Evolutionary conservation across 2,113 vertebrate species (phyloP).

Genomic region (Motacilla alba): DNA sequence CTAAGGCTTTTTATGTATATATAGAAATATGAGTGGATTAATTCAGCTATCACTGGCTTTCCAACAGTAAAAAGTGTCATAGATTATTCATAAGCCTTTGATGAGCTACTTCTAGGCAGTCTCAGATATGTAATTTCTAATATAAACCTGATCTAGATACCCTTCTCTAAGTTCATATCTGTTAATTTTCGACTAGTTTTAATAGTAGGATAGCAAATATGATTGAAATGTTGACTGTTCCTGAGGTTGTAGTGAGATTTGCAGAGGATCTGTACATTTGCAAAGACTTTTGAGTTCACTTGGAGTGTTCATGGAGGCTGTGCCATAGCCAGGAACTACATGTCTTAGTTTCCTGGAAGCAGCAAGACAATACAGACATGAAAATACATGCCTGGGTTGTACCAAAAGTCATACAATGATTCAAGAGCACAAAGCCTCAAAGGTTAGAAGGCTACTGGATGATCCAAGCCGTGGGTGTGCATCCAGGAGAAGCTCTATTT

Average conservation of each 20-base stretch:
- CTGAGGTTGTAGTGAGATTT: background rate
- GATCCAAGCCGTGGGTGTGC: background rate
- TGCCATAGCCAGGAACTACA: background rate
- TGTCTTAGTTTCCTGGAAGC: background rate
- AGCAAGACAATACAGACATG: background rate
- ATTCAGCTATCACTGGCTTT: conserved; percentile 34
- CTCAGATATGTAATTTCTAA: conserved; percentile 23
- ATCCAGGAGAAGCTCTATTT: background rate
- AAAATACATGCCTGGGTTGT: background rate
- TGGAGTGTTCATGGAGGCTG: background rate
- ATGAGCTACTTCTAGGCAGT: conserved; percentile 33
- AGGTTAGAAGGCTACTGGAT: background rate
- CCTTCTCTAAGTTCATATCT: background rate
- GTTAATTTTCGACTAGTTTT: background rate
- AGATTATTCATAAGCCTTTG: conserved; percentile 53
- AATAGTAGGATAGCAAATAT: background rate
- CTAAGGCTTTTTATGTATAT: background rate
- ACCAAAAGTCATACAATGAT: background rate
- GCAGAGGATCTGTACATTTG: background rate
- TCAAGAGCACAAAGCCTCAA: background rate
- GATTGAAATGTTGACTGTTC: background rate
- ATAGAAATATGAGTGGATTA: conserved; percentile 33
- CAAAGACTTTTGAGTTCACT: background rate
- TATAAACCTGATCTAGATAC: conserved; percentile 1
- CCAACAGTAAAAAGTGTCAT: conserved; percentile 21